Conservation (phyloP, 2,113 vertebrate species). For the Myanophis thanlyinensis region DNA sequence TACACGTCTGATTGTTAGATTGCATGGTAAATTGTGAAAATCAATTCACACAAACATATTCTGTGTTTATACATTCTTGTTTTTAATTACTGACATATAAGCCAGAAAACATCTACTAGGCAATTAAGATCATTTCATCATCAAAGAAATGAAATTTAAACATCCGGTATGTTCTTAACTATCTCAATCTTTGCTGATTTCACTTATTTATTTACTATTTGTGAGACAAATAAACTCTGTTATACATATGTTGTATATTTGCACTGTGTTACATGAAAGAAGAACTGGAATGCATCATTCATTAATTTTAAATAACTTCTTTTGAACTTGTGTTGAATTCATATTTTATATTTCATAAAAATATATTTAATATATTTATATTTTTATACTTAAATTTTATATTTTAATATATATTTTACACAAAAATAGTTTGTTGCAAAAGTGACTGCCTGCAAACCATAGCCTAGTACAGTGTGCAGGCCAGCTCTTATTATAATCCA, state of each 20-base stretch:
- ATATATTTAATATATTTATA: too few species aligned
- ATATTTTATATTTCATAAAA: too few species aligned
- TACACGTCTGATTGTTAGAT: slow-evolving; percentile 42
- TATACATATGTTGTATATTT: neutral
- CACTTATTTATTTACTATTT: neutral
- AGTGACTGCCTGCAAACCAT: too few species aligned
- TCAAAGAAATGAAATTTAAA: slow-evolving; percentile 2
- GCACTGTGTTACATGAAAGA: neutral
- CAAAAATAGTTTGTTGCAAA: too few species aligned
- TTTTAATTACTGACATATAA: neutral
- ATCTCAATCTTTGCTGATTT: neutral
- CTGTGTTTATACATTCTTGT: neutral
- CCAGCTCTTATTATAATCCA: neutral
- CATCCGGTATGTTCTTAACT: neutral
- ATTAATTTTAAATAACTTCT: neutral
- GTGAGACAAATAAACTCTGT: neutral
- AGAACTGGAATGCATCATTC: neutral
- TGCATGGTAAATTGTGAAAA: slow-evolving; percentile 52
- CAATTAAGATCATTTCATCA: neutral
- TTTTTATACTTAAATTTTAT: too few species aligned
- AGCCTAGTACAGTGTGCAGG: neutral
- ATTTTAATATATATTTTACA: too few species aligned
- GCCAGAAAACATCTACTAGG: neutral
- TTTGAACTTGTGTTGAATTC: too few species aligned
- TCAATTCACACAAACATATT: neutral